These are phyloP conservation scores for Manis pentadactyla DNA, from an alignment of 2,797 vertebrate species.

Conservation along the genomic window DNA sequence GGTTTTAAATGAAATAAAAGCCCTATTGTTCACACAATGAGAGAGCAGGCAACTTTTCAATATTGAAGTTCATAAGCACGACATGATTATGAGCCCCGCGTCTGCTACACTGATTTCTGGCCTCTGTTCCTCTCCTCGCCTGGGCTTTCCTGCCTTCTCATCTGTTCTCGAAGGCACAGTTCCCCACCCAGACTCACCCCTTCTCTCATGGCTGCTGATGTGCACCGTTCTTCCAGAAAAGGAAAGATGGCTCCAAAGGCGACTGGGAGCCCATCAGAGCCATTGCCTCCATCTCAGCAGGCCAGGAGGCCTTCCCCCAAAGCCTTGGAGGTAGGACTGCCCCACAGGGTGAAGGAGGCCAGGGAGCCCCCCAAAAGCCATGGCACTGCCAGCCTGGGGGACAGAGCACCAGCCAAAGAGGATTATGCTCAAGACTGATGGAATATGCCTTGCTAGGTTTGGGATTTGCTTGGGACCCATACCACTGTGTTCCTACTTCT, in stretches of 20 bases:
- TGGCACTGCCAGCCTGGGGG: background rate
- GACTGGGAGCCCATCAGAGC: no score
- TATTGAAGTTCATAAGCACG: background rate
- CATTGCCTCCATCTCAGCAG: background rate
- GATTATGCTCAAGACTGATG: background rate
- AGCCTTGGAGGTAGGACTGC: background rate
- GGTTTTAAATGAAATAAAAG: background rate
- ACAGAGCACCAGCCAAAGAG: background rate
- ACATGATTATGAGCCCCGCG: background rate
- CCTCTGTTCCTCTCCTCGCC: background rate
- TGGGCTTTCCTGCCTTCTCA: background rate
- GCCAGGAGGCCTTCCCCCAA: background rate
- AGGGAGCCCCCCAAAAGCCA: background rate
- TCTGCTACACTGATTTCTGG: background rate
- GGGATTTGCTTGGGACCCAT: background rate
- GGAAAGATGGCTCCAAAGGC: no score
- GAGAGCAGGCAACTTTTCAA: background rate
- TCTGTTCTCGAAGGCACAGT: background rate
- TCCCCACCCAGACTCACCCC: background rate
- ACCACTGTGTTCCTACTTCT: background rate
- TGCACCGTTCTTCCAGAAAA: no score
- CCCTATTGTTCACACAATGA: background rate
- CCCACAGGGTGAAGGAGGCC: background rate
- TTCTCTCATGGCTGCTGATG: no score
- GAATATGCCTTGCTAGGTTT: background rate